A percentile compares a stretch with the other conserved stretches of the same genome.
These are phyloP conservation scores for Clavelina lepadiformis DNA, from an alignment of 23 tunicate species.

Conservation along the genomic window DNA sequence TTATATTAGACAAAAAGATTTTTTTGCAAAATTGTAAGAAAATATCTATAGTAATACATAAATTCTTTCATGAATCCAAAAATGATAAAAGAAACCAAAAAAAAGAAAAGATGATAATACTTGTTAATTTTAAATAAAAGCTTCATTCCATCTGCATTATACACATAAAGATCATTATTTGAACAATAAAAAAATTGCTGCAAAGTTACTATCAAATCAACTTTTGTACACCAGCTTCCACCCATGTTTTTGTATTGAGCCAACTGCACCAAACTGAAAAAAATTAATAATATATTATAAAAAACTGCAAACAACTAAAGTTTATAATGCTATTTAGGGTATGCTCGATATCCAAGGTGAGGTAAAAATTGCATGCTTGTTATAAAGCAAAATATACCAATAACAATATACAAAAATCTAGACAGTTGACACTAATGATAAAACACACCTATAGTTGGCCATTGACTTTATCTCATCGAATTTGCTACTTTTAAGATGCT, in stretches of 20 bases:
- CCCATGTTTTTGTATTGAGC: slow-evolving; percentile 28
- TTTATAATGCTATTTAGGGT: neutral
- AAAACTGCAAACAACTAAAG: neutral
- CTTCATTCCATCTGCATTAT: slow-evolving; percentile 38
- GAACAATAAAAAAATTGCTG: slow-evolving; percentile 54
- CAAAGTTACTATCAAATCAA: slow-evolving; percentile 14
- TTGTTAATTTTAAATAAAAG: slow-evolving; percentile 29
- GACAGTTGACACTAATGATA: neutral
- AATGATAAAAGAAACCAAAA: neutral
- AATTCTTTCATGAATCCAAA: neutral
- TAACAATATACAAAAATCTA: neutral
- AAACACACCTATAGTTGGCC: slow-evolving; percentile 58
- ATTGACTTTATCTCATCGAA: slow-evolving; percentile 53
- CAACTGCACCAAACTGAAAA: slow-evolving; percentile 24
- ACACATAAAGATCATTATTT: slow-evolving; percentile 40
- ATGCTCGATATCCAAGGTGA: neutral
- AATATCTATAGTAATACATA: neutral
- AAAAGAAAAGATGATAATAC: slow-evolving; percentile 11
- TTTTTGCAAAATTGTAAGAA: neutral
- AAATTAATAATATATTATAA: slow-evolving; percentile 10
- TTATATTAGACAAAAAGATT: neutral
- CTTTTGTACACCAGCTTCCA: slow-evolving; percentile 70
- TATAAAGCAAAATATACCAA: neutral
- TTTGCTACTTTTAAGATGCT: slow-evolving; percentile 8
- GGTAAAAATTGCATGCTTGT: neutral